A percentile compares a stretch with the other conserved stretches of the same genome.
Evolutionary conservation across 37 sponge, comb jelly and placozoan species (phyloP).

Genomic region (Cliona cf. orientalis): DNA sequence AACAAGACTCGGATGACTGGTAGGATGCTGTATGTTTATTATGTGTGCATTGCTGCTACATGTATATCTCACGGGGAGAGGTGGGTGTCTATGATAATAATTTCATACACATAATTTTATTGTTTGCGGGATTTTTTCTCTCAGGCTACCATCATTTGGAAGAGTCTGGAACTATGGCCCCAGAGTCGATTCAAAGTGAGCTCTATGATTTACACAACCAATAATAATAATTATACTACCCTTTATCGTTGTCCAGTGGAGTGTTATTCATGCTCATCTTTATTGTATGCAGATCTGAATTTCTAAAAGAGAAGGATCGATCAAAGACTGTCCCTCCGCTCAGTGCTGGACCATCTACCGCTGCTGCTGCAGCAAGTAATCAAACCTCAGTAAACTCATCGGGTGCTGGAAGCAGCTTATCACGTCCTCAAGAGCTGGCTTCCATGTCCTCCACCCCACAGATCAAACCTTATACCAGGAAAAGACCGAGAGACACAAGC

Average conservation of each 20-base stretch:
- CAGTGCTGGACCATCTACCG: background rate
- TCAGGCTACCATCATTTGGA: conserved; percentile 82
- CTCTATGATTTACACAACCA: background rate
- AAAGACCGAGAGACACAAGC: conserved; percentile 21
- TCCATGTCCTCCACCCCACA: background rate
- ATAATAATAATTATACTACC: conserved; percentile 36
- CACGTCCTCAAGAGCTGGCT: background rate
- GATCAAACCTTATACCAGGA: conserved; percentile 50
- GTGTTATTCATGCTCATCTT: background rate
- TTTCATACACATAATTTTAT: no score
- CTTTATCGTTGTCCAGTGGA: background rate
- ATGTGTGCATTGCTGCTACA: background rate
- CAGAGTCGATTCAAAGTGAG: conserved; percentile 70
- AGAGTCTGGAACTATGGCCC: conserved; percentile 84
- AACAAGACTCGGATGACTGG: background rate
- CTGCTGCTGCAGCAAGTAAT: background rate
- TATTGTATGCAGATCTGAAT: background rate
- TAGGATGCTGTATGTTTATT: conserved; percentile 3
- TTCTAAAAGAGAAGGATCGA: background rate
- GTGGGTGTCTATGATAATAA: no score
- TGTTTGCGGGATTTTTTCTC: background rate
- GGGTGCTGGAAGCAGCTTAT: background rate
- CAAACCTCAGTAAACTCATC: background rate
- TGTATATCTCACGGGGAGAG: background rate
- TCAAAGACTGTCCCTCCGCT: background rate